Base-by-base conservation (phyloP, 2,888 invertebrate genomes). In the Drosophila anomalata region DNA sequence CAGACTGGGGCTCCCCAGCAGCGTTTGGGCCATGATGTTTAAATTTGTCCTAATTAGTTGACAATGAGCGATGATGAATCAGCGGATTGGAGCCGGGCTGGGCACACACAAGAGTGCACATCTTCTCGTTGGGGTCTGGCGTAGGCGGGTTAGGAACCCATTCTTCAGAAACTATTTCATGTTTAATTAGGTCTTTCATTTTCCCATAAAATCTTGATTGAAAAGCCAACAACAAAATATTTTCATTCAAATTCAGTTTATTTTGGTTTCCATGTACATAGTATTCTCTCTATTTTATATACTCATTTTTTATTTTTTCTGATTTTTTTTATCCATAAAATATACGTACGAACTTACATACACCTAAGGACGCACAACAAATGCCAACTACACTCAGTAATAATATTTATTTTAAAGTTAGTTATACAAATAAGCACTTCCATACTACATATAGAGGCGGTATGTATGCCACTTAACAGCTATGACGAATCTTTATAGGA, bases 11-110 rank as follows among this genome's bases (percentile, higher is more conserved):
- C 67, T 51, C 48, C 44, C 53, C 70, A 77, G 63, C 72, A 73
- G 68, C 75, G 63, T 61, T 63, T 65, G 48, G 66, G 55, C 47
- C 79, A 76, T 76, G 84, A 83, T 85, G 80, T 85, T 89, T 89
- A 89, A 90, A 88, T 89, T 89, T 90, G 89, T 91, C 89, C 89
- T 90, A 90, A 90, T 90, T 90, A 91, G 90, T 82, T 90, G 89
- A 88, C 89, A 89, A 88, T 87, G 88, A 88, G 81, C 83, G 80
- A 89, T 87, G 83, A 88, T 88, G 85, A 89, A 80, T 89, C 77
- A 78, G 90, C 79, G 63, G 17, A 74, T 78, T 57, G 65, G 44
- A 48, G 55, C 56, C 47, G 14, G 14, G 26, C 22, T 22, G 22
- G 4, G 29, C 17, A 17, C 17, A n/a, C 29, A n/a, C 20, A n/a